These are phyloP conservation scores for Chaetorhynchus papuensis DNA, from an alignment of 2,113 vertebrate genomes.

Conservation along the genomic window DNA sequence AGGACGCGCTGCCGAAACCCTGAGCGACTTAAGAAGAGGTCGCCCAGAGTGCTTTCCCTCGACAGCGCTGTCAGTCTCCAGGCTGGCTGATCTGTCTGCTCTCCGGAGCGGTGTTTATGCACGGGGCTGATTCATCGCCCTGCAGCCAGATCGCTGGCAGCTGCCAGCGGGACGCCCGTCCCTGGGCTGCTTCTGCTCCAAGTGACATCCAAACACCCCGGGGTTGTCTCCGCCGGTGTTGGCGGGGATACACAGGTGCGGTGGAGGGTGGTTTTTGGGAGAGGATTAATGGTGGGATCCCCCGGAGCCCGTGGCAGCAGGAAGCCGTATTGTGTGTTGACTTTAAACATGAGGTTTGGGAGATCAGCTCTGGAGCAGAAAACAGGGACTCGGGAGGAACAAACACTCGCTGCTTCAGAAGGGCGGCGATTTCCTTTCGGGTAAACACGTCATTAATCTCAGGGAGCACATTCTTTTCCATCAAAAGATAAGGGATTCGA, in stretches of 20 bases:
- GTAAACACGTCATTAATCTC: constrained; percentile 95
- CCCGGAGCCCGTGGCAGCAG: neutral
- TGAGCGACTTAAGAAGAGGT: neutral
- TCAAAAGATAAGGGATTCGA: constrained; percentile 82
- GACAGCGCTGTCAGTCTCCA: neutral
- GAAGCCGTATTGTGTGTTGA: constrained; percentile 39
- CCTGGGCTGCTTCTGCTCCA: accelerated
- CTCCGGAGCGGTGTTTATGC: neutral
- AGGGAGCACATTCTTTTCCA: constrained; percentile 90
- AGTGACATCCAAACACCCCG: accelerated
- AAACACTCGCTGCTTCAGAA: constrained; percentile 84
- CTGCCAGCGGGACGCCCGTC: accelerated
- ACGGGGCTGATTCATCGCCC: neutral
- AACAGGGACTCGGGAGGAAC: constrained; percentile 78
- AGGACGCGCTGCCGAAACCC: accelerated
- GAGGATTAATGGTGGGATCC: neutral
- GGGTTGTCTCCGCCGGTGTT: accelerated
- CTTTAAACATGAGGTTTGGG: constrained; percentile 58
- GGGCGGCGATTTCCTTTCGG: constrained; percentile 92
- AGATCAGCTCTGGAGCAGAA: constrained; percentile 67
- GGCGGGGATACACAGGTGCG: neutral
- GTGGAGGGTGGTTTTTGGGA: neutral
- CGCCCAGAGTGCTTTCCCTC: neutral
- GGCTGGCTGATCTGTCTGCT: neutral
- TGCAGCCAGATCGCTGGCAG: neutral